Base-by-base conservation (phyloP, 2,113 vertebrate species). In the Sebastes fasciatus region DNA sequence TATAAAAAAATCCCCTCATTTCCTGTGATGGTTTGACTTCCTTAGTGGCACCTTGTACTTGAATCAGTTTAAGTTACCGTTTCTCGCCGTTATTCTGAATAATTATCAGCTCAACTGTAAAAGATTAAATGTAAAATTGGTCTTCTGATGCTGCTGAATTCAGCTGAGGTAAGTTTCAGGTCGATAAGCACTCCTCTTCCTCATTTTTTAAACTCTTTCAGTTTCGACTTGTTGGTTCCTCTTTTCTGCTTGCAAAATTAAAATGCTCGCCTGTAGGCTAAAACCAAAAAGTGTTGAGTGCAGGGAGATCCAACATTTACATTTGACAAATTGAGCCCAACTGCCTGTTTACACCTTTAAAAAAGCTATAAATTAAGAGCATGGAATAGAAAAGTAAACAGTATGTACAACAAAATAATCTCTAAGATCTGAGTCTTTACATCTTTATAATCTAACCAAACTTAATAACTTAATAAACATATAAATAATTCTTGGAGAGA, bases 191-290 rank as follows among this genome's bases (percentile, higher is more conserved):
- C 6, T 85, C 51, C 80, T 88, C 75, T 88, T 92, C 86, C 76
- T 87, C 89, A 86, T 90, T 88, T 84, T 64, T 21, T 0, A 10
- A 34, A 46, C 8, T 45, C 34, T 78, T 74, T 79, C 58, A 72
- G 42, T 83, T 89, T 86, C 5, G 0, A 19, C 49, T 42, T 3
- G 8, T 19, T 13, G n/a, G 46, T 88, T 91, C 87, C 86, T 89
- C 89, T 90, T 92, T 91, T 83, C 65, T 68, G 58, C 82, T 83
- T 63, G 61, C 40, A 10, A 76, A 16, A 43, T 34, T 21, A 34
- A 45, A 4, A 26, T 23, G 21, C 11, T 26, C 34, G 34, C 34
- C 34, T 34, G 34, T 34, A 34, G 34, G 34, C 34, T 34, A 34
- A 34, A 34, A 34, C 2, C 34, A 34, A 34, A 0, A 60, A 60